Conservation (phyloP, 2,888 invertebrate species). For the Melanophora roralis region DNA sequence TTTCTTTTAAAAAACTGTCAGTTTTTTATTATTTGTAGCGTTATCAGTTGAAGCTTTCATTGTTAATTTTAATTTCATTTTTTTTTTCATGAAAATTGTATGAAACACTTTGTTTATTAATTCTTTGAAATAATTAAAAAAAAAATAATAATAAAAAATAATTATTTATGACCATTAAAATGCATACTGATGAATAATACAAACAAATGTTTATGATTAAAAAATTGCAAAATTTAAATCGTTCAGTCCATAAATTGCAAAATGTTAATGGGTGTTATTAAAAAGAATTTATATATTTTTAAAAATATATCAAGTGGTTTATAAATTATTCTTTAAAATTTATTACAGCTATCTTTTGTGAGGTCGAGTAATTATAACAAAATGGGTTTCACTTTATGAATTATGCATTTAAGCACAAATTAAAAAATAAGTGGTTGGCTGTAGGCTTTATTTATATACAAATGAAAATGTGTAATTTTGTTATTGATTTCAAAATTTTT, state of each 20-base stretch:
- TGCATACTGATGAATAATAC: too few species aligned
- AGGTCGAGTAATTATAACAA: constrained; percentile 32
- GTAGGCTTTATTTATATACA: not conserved
- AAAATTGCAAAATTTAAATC: constrained; percentile 35
- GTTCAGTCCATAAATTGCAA: constrained; percentile 40
- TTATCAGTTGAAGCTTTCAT: constrained; percentile 4
- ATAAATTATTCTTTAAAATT: constrained; percentile 43
- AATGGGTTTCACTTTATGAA: constrained; percentile 38
- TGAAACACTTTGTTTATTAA: not conserved
- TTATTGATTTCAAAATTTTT: too few species aligned
- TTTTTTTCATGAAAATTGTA: not conserved
- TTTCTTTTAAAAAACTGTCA: constrained; percentile 71
- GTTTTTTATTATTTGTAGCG: constrained; percentile 58
- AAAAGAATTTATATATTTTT: not conserved
- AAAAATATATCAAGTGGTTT: not conserved
- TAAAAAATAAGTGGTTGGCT: not conserved
- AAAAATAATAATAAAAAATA: too few species aligned
- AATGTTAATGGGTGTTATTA: constrained; percentile 35
- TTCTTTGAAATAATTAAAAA: not conserved
- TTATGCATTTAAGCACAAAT: constrained; percentile 33
- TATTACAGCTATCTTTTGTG: constrained; percentile 33
- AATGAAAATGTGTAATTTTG: too few species aligned
- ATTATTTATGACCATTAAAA: too few species aligned
- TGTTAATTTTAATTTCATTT: constrained; percentile 7
- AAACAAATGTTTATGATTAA: constrained; percentile 23